Conservation (phyloP, 2,797 vertebrate species). For the Adelosebastes latens region DNA sequence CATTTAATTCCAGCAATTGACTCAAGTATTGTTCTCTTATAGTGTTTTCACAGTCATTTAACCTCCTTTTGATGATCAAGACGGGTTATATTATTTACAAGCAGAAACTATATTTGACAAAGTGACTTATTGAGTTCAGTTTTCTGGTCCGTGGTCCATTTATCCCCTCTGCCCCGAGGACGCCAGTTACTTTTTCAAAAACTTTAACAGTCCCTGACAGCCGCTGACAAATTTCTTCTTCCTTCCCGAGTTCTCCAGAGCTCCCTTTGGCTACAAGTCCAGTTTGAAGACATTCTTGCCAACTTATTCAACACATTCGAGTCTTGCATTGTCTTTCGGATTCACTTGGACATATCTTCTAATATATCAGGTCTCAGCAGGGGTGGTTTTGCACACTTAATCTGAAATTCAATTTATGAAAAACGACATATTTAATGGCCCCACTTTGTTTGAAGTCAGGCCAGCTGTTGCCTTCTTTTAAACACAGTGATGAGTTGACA, state of each 20-base stretch:
- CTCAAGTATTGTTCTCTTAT: not conserved
- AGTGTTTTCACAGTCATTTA: not conserved
- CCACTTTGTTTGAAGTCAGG: not conserved
- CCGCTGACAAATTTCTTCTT: constrained; percentile 39
- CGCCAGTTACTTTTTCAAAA: constrained; percentile 29
- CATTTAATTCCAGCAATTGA: constrained; percentile 4
- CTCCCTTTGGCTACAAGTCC: constrained; percentile 21
- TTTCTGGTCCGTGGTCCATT: constrained; percentile 26
- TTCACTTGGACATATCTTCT: constrained; percentile 10
- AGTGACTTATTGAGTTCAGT: constrained; percentile 15
- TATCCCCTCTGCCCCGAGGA: constrained; percentile 22
- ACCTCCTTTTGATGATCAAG: not conserved
- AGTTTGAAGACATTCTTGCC: constrained; percentile 19
- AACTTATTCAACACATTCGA: constrained; percentile 10
- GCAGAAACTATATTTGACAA: constrained; percentile 23
- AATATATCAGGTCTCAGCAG: not conserved
- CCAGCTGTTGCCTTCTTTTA: not conserved
- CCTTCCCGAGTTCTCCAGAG: constrained; percentile 14
- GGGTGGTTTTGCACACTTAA: not conserved
- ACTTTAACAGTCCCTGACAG: constrained; percentile 43
- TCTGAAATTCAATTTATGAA: not conserved
- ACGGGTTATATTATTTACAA: not conserved
- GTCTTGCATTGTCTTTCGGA: not conserved
- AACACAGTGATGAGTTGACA: not conserved
- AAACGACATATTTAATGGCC: not conserved